These are phyloP conservation scores for Leptinotarsa juncta DNA, from an alignment of 2,888 invertebrate genomes.

Conservation along the genomic window DNA sequence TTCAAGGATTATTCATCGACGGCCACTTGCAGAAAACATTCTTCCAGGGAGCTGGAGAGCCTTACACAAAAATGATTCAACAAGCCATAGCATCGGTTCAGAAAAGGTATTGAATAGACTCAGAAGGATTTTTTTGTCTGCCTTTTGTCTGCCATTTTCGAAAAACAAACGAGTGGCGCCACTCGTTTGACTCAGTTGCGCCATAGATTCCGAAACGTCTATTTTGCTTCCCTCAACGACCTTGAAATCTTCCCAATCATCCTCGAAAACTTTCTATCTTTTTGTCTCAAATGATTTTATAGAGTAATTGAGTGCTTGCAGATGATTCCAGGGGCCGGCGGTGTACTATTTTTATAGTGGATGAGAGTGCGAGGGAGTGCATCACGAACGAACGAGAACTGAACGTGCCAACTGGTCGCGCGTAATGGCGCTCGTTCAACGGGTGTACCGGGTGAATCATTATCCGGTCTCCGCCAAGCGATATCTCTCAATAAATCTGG, in stretches of 20 bases:
- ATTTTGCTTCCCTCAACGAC: not conserved
- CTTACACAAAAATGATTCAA: no score
- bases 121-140: no score
- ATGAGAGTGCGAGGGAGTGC: conserved; percentile 50
- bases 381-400: conserved; percentile 26
- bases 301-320: conserved; percentile 24
- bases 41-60: no score
- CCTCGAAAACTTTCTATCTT: conserved; percentile 11
- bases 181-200: no score
- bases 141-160: no score
- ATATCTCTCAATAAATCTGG: not conserved
- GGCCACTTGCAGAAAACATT: no score
- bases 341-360: conserved; percentile 45
- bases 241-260: not conserved
- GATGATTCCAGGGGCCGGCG: conserved; percentile 45
- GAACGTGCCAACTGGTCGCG: conserved; percentile 14
- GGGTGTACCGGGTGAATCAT: conserved; percentile 9
- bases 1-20: no score
- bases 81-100: no score
- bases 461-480: not conserved
- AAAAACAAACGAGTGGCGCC: no score
- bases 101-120: no score
- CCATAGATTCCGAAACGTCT: not conserved
- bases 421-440: conserved; percentile 11
- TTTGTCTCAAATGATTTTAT: not conserved